Base-by-base conservation (phyloP, 2,113 vertebrate genomes). In the Gambusia affinis region DNA sequence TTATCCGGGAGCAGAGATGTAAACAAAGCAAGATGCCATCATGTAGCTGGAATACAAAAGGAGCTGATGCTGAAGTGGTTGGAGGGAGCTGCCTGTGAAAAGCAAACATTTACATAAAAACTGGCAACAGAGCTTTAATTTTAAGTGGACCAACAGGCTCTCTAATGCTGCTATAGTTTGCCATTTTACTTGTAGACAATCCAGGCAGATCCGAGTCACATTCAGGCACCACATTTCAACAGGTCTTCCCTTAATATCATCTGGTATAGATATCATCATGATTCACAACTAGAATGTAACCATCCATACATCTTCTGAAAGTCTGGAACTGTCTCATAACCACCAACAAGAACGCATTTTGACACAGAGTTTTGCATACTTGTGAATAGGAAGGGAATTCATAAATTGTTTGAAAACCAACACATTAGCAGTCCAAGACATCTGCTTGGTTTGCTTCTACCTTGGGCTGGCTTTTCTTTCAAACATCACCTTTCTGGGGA, bases 21-120 rank as follows among this genome's bases (percentile, higher is more conserved):
- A 88, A 85, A 83, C 73, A 86, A 85, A 77, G 67, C 73, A 28
- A 78, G 78, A 67, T 64, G 73, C 81, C 78, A 72, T 54, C 60
- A 7, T 57, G 22, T n/a, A 12, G 54, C 42, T 72, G 24, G 37
- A 81, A 76, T 66, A 66, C 66, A 73, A 67, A 37, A 22, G 3
- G 17, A 76, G 72, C 10, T 67, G 62, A 67, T 61, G 44, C 72
- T 47, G 17, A 19, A 47, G 44, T 19, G 17, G 44, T 7, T 47
- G 19, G 15, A 47, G 17, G 5, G 14, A 17, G 17, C 72, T 35
- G 51, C 22, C 51, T 57, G 19, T n/a, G 60, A 74, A 60, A 72
- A 60, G 64, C n/a, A 71, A 86, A 75, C 72, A 70, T 75, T 83
- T 27, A 29, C 63, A 87, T 80, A 44, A 83, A 68, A 78, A 76